Base-by-base conservation (phyloP, 1,140 invertebrate species). In the Bombus difficillimus region DNA sequence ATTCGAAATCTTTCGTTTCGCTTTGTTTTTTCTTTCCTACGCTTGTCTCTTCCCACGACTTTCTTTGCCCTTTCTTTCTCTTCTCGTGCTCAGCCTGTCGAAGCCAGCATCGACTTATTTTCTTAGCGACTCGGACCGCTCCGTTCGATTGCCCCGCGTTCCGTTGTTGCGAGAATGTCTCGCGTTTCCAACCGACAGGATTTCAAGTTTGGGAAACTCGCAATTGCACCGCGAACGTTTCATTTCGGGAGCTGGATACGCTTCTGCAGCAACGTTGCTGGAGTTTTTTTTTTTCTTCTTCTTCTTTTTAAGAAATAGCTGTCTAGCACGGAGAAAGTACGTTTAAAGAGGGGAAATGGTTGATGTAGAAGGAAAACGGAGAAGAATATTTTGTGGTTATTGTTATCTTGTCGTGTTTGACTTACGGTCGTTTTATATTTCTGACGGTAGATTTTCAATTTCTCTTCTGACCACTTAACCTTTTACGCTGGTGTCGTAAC, bases 61-160 rank as follows among this genome's bases (percentile, higher is more conserved):
- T 72, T n/a, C 34, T 72, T 10, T 28, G 62, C n/a, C n/a, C 59
- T 71, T 12, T 28, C 37, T 41, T 82, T 37, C 39, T 22, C 15
- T 41, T 18, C 10, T n/a, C 18, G 12, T 2, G 15, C 12, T 32
- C 32, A 34, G 2, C 53, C 43, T 76, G 71, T 43, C 71, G 76
- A 82, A 83, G 72, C 64, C 69, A 28, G 34, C 34, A 28, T 43
- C 83, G 86, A 69, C 83, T 89, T 88, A 88, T 88, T 89, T 85
- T 85, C 83, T 76, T 69, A 57, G 66, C 47, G 25, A 32, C 57
- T 71, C 41, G 75, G 64, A 18, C 66, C 47, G 25, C 66, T 76
- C 72, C 37, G 64, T 74, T 32, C 75, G 64, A n/a, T 39, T 28
- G 41, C 71, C 0, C 39, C 62, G 62, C 13, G 41, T 47, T 62